These are phyloP conservation scores for Cololabis saira DNA, from an alignment of 2,113 vertebrate species.

Conservation along the genomic window DNA sequence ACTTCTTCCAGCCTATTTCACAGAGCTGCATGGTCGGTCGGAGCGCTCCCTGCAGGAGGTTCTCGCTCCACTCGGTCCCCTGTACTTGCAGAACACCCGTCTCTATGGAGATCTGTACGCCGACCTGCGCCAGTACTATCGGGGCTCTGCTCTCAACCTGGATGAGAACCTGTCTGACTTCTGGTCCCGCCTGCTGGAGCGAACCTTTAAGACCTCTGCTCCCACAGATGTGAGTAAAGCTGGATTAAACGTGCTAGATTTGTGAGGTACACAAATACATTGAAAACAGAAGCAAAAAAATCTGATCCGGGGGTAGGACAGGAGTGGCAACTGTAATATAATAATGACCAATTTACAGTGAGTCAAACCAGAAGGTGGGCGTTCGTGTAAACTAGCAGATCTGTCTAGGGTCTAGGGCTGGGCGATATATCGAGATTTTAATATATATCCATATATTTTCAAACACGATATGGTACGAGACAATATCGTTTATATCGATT, in stretches of 20 bases:
- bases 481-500: no score
- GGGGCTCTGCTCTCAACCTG: conserved; percentile 89
- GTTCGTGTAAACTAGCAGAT: neutral
- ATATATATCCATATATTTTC: no score
- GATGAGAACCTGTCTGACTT: conserved; percentile 92
- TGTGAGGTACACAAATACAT: neutral
- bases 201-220: conserved; percentile 83
- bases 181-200: conserved; percentile 91
- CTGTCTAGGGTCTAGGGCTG: no score
- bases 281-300: neutral
- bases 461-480: no score
- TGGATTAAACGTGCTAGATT: neutral
- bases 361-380: no score
- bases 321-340: no score
- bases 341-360: no score
- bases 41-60: conserved; percentile 88
- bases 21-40: conserved; percentile 87
- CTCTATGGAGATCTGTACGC: conserved; percentile 88
- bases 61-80: conserved; percentile 81
- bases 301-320: neutral
- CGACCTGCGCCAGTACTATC: conserved; percentile 89
- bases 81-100: conserved; percentile 85
- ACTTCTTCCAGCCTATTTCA: conserved; percentile 87
- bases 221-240: conserved; percentile 70
- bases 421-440: no score